Evolutionary conservation across 1,140 invertebrate genomes (phyloP).

Genomic region (Apocrypta bakeri): DNA sequence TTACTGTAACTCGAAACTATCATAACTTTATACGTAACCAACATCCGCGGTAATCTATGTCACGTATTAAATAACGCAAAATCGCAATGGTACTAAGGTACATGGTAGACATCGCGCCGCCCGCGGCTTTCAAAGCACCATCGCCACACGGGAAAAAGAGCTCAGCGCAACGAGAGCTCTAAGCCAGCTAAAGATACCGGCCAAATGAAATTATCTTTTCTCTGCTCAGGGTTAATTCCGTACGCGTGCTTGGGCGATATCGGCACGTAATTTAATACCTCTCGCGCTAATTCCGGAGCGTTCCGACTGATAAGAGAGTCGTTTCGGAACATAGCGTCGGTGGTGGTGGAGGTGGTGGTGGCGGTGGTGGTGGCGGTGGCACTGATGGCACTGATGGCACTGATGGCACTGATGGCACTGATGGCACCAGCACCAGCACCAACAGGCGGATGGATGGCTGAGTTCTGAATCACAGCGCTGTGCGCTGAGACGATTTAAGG

Average conservation of each 20-base stretch:
- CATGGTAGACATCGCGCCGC: not conserved
- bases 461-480: not conserved
- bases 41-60: too few species aligned
- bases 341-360: too few species aligned
- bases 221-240: constrained; percentile 64
- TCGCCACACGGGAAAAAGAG: constrained; percentile 30
- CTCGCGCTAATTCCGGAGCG: constrained; percentile 60
- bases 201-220: constrained; percentile 71
- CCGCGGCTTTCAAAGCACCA: not conserved
- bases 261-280: constrained; percentile 67
- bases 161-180: constrained; percentile 32
- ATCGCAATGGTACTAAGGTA: not conserved
- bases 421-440: too few species aligned
- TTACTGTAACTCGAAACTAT: not conserved
- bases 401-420: too few species aligned
- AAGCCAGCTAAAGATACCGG: constrained; percentile 48
- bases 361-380: too few species aligned
- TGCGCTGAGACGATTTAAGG: constrained; percentile 19
- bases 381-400: too few species aligned
- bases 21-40: too few species aligned
- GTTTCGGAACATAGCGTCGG: constrained; percentile 6
- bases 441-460: constrained; percentile 17
- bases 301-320: constrained; percentile 58
- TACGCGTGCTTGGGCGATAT: constrained; percentile 53
- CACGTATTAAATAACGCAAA: not conserved